Evolutionary conservation across 2,888 invertebrate genomes (phyloP).

Genomic region (Cremastobaeus sp.): DNA sequence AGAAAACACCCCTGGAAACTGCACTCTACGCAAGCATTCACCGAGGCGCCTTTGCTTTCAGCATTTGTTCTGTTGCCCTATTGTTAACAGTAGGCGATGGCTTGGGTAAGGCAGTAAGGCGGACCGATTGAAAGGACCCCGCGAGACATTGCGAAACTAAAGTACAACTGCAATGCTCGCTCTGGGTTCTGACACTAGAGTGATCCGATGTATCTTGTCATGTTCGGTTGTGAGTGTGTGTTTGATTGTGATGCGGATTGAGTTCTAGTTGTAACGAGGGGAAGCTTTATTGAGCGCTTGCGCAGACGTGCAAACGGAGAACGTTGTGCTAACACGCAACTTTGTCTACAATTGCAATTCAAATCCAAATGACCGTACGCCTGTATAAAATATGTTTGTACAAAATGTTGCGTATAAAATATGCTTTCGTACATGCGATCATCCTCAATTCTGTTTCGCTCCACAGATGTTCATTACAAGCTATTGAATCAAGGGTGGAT

Average conservation of each 20-base stretch:
- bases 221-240: too few species aligned
- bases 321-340: conserved; percentile 30
- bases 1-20: conserved; percentile 60
- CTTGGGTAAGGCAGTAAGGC: conserved; percentile 63
- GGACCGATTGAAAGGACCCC: too few species aligned
- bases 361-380: conserved; percentile 33
- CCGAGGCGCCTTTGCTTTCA: conserved; percentile 64
- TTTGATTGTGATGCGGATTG: too few species aligned
- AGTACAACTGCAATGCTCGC: too few species aligned
- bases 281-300: conserved; percentile 20
- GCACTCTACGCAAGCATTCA: conserved; percentile 69
- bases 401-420: conserved; percentile 48
- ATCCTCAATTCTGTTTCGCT: conserved; percentile 18
- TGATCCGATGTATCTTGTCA: too few species aligned
- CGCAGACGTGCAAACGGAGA: conserved; percentile 4
- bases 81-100: conserved; percentile 69
- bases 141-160: too few species aligned
- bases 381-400: conserved; percentile 52
- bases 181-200: too few species aligned
- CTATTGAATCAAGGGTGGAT: conserved; percentile 67
- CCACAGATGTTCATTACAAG: conserved; percentile 67
- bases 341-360: conserved; percentile 34
- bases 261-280: conserved; percentile 8
- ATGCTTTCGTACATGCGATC: conserved; percentile 35
- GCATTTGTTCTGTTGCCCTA: conserved; percentile 63